Evolutionary conservation across 2,113 vertebrate genomes (phyloP), one percentile per base, ranked within the genome.

Genomic region (Charina bottae): DNA sequence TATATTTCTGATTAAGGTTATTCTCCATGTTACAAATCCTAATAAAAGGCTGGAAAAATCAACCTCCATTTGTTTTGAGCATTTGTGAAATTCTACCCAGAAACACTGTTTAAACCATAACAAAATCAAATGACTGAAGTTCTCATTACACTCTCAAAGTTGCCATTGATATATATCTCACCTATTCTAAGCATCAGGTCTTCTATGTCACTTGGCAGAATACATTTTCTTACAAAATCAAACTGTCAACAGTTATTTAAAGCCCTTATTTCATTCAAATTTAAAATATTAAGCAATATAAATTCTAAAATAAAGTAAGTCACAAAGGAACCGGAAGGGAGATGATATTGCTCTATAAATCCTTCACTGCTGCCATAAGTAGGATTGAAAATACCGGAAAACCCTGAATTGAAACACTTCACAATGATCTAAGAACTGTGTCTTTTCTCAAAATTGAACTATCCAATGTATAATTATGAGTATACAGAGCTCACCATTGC

Each of bases 71-170:
- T 94, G n/a, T 24, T 87, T 78, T 94, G 92, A 56, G 78, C 6
- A 26, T 91, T 94, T 87, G 92, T 93, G 89, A 94, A 93, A 96
- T 87, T 94, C 92, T 90, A 95, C 49, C 90, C 94, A 94, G 92
- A 93, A 94, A 92, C 49, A 93, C 93, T 88, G 91, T 59, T 95
- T 93, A 96, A 78, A 83, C 92, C 94, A 93, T 89, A 95, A 94
- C 95, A 97, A 92, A 96, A 89, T 28, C 88, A 94, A 94, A 95
- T 94, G 91, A 91, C 92, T 92, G 83, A 93, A 92, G 90, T 94
- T 96, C 93, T 96, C 92, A 94, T 95, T 96, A 94, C 88, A 88
- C 92, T 84, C 90, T 84, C 91, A 96, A 85, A 96, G 93, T 94
- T 94, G 88, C 68, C 87, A 88, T 60, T 96, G 95, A 97, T 95